Conservation (phyloP, 2,888 invertebrate genomes). For the Priocnemis perturbator region DNA sequence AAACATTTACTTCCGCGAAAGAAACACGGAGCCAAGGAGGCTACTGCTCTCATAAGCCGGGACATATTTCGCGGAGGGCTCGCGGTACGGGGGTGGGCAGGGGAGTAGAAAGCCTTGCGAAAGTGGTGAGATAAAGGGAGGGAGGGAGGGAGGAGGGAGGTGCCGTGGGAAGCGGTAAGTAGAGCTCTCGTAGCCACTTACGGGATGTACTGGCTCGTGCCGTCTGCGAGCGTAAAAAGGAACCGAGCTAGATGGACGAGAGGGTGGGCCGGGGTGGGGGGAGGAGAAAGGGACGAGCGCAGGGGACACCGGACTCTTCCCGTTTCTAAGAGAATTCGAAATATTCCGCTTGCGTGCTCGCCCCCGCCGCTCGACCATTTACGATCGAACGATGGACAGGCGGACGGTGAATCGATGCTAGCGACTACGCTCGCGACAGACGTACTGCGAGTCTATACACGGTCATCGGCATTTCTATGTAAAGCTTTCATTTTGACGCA, state of each 20-base stretch:
- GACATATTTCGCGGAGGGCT: constrained; percentile 55
- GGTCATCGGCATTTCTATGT: no score
- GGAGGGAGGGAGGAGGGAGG: background rate
- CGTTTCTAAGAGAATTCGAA: constrained; percentile 40
- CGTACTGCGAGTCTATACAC: no score
- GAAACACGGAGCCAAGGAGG: constrained; percentile 48
- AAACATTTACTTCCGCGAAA: constrained; percentile 61
- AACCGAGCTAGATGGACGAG: constrained; percentile 25
- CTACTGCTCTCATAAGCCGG: constrained; percentile 57
- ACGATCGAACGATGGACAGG: no score
- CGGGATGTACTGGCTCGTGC: constrained; percentile 42
- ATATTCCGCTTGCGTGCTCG: constrained; percentile 21
- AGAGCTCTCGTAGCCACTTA: constrained; percentile 37
- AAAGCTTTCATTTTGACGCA: no score
- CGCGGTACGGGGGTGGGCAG: constrained; percentile 20
- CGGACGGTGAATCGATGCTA: no score
- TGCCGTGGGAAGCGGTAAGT: constrained; percentile 14
- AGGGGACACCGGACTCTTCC: constrained; percentile 30
- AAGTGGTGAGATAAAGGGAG: background rate
- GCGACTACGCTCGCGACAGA: no score
- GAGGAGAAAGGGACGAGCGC: constrained; percentile 22
- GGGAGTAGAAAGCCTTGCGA: constrained; percentile 44
- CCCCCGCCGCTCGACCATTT: no score
- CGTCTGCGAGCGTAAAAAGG: constrained; percentile 25
- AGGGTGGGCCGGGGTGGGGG: no score